phyloP scores from a whole-genome alignment of 2,113 vertebrate genomes.

The Cariama cristata region DNA sequence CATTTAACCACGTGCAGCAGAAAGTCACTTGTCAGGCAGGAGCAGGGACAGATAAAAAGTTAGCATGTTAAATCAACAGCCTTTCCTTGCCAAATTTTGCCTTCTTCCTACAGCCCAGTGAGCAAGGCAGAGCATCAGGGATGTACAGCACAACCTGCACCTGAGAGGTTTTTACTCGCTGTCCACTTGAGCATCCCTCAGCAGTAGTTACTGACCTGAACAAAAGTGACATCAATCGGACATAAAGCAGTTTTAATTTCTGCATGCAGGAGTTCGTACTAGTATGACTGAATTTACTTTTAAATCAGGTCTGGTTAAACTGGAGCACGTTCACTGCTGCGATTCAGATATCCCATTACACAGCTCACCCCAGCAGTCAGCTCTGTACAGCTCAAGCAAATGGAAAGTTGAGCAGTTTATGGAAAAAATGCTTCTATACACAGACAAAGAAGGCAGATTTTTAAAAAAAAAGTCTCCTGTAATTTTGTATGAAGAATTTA shows the following conservation, averaged over 20 bases:
- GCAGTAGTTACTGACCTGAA: background rate
- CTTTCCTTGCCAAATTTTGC: background rate
- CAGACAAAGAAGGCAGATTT: background rate
- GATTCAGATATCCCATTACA: constrained; percentile 51
- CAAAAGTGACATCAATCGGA: background rate
- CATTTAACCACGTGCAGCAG: background rate
- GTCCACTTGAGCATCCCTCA: background rate
- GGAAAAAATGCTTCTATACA: constrained; percentile 10
- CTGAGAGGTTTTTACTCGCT: background rate
- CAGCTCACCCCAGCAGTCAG: constrained; percentile 37
- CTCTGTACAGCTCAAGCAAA: background rate
- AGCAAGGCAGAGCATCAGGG: background rate
- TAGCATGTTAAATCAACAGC: background rate
- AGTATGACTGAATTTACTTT: background rate
- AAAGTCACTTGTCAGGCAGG: background rate
- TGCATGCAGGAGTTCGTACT: background rate
- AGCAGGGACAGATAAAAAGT: background rate
- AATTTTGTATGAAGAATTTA: background rate
- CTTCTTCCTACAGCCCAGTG: accelerated
- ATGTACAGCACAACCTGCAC: accelerated
- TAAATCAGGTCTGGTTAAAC: constrained; percentile 6
- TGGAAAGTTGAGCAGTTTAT: constrained; percentile 25
- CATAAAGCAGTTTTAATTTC: background rate
- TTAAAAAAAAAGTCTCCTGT: background rate
- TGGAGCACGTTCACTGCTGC: background rate